These are phyloP conservation scores for Zeuzera pyrina DNA, from an alignment of 2,888 invertebrate species.

Conservation along the genomic window DNA sequence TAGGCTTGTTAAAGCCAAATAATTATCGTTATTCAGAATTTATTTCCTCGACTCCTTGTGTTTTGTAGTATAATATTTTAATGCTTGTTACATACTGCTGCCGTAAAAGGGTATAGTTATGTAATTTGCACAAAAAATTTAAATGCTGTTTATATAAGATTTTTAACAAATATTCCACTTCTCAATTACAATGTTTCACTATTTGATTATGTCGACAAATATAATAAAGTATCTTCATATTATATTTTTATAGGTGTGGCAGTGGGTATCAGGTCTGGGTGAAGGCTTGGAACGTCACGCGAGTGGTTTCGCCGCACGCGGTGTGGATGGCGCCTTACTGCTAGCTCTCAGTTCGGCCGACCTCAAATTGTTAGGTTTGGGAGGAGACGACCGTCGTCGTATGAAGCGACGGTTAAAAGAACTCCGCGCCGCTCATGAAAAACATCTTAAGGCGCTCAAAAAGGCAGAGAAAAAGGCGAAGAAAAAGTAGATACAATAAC, in stretches of 20 bases:
- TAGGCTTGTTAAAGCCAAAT: too few species aligned
- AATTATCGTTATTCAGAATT: too few species aligned
- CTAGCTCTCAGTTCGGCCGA: slow-evolving; percentile 92
- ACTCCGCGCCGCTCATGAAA: slow-evolving; percentile 85
- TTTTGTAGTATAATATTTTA: too few species aligned
- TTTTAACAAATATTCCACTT: too few species aligned
- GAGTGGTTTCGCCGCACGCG: slow-evolving; percentile 89
- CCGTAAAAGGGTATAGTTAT: too few species aligned
- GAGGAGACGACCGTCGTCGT: slow-evolving; percentile 83
- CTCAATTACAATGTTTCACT: too few species aligned
- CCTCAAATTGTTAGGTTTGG: slow-evolving; percentile 88
- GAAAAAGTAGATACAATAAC: slow-evolving; percentile 69
- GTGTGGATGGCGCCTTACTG: slow-evolving; percentile 90
- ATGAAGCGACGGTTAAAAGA: slow-evolving; percentile 91
- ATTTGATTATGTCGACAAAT: too few species aligned
- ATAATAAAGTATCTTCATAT: slow-evolving; percentile 9
- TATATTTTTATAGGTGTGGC: slow-evolving; percentile 80
- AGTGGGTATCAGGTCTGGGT: slow-evolving; percentile 89
- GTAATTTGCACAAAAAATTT: too few species aligned
- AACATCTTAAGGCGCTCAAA: slow-evolving; percentile 87
- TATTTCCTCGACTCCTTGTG: too few species aligned
- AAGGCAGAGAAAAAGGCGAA: slow-evolving; percentile 89
- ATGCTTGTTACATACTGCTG: too few species aligned
- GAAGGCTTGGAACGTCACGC: slow-evolving; percentile 92
- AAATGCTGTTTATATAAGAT: too few species aligned